Conservation (phyloP, 2,113 vertebrate species). For the Leptobrachium ailaonicum region DNA sequence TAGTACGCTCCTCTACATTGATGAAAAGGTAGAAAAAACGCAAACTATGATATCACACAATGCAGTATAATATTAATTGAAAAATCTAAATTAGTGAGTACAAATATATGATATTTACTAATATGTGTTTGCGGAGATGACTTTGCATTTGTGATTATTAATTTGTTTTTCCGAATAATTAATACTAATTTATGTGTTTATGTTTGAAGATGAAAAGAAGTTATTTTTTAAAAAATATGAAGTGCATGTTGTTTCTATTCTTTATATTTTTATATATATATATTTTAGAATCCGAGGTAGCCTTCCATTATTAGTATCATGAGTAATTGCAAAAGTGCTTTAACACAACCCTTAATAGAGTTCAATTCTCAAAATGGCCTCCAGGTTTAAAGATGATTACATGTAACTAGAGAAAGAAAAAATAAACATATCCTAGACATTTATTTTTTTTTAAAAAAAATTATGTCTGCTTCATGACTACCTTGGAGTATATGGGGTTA, state of each 20-base stretch:
- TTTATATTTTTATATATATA: constrained; percentile 65
- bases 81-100: constrained; percentile 17
- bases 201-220: constrained; percentile 45
- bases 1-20: constrained; percentile 51
- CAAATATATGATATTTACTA: constrained; percentile 45
- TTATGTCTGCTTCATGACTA: no score
- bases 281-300: constrained; percentile 77
- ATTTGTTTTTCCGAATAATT: constrained; percentile 27
- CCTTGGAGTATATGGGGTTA: background rate
- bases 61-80: constrained; percentile 2
- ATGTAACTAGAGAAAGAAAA: constrained; percentile 41
- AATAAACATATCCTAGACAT: no score
- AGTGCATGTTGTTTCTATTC: constrained; percentile 64
- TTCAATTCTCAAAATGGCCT: constrained; percentile 67
- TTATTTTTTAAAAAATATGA: constrained; percentile 54
- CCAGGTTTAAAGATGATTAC: constrained; percentile 56
- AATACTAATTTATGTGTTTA: constrained; percentile 17
- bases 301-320: constrained; percentile 68
- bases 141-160: constrained; percentile 17
- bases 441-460: no score
- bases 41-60: constrained; percentile 26
- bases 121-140: constrained; percentile 19
- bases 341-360: constrained; percentile 62
- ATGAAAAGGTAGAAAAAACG: constrained; percentile 2
- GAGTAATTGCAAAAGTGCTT: constrained; percentile 70